Percentiles rank a stretch among this genome's conserved stretches.
Evolutionary conservation across 1,140 invertebrate genomes (phyloP).

Genomic region (Drosophila quadrilineata): DNA sequence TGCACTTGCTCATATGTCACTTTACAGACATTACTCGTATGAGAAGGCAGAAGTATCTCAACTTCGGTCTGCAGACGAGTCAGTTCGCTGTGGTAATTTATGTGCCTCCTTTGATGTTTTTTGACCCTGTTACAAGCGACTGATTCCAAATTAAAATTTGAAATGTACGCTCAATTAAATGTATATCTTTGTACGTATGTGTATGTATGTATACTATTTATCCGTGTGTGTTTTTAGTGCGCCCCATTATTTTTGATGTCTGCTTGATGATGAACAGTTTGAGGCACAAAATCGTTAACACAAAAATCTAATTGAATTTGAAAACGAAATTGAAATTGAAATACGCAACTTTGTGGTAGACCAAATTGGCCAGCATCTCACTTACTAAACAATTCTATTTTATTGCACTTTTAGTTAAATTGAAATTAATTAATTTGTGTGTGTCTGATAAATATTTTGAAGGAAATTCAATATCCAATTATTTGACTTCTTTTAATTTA

Average conservation of each 20-base stretch:
- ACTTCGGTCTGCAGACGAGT: not conserved
- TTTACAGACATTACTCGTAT: conserved; percentile 33
- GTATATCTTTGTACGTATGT: not conserved
- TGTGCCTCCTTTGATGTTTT: conserved; percentile 31
- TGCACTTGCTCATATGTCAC: conserved; percentile 46
- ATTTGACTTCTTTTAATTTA: too few relatives aligned
- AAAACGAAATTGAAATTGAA: too few relatives aligned
- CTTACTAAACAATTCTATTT: too few relatives aligned
- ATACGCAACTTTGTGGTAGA: too few relatives aligned
- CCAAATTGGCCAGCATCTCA: too few relatives aligned
- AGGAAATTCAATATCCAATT: too few relatives aligned
- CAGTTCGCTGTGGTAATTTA: conserved; percentile 38
- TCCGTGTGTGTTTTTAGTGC: too few relatives aligned
- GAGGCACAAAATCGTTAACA: not conserved
- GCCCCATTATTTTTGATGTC: conserved; percentile 9
- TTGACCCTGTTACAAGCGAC: conserved; percentile 26
- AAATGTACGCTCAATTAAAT: conserved; percentile 40
- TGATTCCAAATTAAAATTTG: conserved; percentile 45
- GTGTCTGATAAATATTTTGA: too few relatives aligned
- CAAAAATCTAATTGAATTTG: not conserved
- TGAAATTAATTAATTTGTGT: too few relatives aligned
- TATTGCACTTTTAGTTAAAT: too few relatives aligned
- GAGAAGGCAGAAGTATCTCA: not conserved
- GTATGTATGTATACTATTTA: too few relatives aligned
- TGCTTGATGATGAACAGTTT: conserved; percentile 16